A percentile compares a stretch with the other conserved stretches of the same genome.
Evolutionary conservation across 2,888 invertebrate species (phyloP).

Genomic region (Silvanus unidentatus): DNA sequence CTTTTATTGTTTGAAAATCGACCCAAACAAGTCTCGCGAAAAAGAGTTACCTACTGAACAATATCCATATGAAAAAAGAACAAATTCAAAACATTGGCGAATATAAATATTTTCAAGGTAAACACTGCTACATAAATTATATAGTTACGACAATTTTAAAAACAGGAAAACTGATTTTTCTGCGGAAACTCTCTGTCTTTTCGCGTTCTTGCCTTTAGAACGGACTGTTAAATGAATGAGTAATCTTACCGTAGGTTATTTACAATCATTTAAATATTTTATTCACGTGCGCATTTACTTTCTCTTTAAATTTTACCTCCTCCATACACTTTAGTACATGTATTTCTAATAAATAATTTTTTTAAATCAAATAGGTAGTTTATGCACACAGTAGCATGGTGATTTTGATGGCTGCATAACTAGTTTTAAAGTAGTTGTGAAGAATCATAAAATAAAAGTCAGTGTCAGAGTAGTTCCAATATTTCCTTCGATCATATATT

Average conservation of each 20-base stretch:
- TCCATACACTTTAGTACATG: no score
- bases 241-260: constrained; percentile 33
- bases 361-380: no score
- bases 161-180: not conserved
- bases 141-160: no score
- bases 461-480: no score
- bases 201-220: constrained; percentile 24
- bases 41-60: no score
- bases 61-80: not conserved
- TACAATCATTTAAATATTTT: constrained; percentile 41
- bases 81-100: not conserved
- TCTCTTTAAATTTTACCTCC: constrained; percentile 29
- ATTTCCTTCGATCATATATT: no score
- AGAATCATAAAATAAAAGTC: no score
- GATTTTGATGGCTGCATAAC: no score
- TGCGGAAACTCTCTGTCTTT: constrained; percentile 7
- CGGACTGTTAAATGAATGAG: constrained; percentile 23
- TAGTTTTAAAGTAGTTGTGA: no score
- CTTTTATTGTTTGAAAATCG: not conserved
- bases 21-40: no score
- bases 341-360: no score
- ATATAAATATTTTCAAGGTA: constrained; percentile 12
- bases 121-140: constrained; percentile 4
- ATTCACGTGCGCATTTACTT: constrained; percentile 42
- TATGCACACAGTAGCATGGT: no score